Evolutionary conservation across 2,888 invertebrate genomes (phyloP), one percentile per base, ranked within the genome.

Genomic region (Oscheius onirici): DNA sequence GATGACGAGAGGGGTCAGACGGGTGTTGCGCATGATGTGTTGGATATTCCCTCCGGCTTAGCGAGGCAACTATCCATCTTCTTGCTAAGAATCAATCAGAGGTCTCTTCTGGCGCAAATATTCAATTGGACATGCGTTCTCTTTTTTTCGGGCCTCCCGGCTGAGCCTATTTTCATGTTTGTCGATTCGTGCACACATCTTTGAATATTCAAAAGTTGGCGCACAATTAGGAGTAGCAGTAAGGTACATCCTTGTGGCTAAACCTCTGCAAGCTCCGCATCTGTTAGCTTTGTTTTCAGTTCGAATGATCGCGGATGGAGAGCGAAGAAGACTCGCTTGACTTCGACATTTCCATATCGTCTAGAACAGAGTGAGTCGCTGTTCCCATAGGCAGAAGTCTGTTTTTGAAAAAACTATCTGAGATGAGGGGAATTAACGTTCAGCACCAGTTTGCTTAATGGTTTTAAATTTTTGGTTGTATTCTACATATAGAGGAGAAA

Each of bases 261-360:
- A 44, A 22, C 60, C n/a, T 2, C 22, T 28, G 61, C 24, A 34
- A 3, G 8, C 34, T 34, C 26, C 10, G 13, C 46, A 46, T 44
- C 49, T 44, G 20, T 40, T 40, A 3, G 28, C 20, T 41, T 1
- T 58, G 41, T 13, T 58, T 63, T 26, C 63, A 46, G 63, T 26
- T 46, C 49, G 49, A 49, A 63, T 49, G 63, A 15, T 13, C 26
- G 10, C 49, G 63, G 20, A 63, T 63, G 63, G 67, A 68, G 26
- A 57, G 57, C 24, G 67, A 68, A 28, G 57, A 54, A 17, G 67
- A 68, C 55, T 68, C 67, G 55, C 57, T 68, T 10, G 67, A 68
- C 44, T 68, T 68, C 40, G 67, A 68, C 55, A 68, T 68, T 55
- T 55, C 67, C 22, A 68, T 68, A 11, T 68, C 67, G 3, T 54